Percentiles rank a stretch among this genome's conserved stretches.
phyloP scores from a whole-genome alignment of 64 coral and sea anemone genomes.

The Platygyra sinensis region DNA sequence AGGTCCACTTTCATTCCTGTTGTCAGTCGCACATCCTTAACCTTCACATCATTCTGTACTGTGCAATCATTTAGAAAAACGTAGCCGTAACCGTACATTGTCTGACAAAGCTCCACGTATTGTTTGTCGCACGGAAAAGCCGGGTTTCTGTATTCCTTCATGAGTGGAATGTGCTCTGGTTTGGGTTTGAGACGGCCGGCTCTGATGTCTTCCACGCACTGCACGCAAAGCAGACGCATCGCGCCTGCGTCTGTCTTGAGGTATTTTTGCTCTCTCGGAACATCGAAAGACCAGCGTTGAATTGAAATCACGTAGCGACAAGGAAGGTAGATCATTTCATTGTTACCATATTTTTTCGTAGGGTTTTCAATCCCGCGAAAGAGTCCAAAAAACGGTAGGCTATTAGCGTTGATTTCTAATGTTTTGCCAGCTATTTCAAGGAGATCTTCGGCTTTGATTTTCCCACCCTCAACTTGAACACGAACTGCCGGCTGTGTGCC shows the following conservation, averaged over 20 bases:
- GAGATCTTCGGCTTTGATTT: conserved; percentile 66
- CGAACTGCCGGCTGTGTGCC: conserved; percentile 79
- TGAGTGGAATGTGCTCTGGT: conserved; percentile 49
- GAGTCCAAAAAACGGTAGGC: conserved; percentile 71
- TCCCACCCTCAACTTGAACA: conserved; percentile 67
- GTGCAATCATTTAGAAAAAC: conserved; percentile 72
- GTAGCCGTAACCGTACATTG: conserved; percentile 79
- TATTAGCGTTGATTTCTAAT: conserved; percentile 64
- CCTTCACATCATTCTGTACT: conserved; percentile 74
- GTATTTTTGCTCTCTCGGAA: conserved; percentile 74
- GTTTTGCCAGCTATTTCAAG: conserved; percentile 57
- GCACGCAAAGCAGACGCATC: conserved; percentile 63
- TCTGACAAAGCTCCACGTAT: conserved; percentile 87
- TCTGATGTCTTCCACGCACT: conserved; percentile 76
- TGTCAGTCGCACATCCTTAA: conserved; percentile 75
- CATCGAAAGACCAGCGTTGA: conserved; percentile 93
- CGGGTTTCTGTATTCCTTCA: conserved; percentile 77
- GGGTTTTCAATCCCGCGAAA: conserved; percentile 86
- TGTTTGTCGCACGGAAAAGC: conserved; percentile 89
- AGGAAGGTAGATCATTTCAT: conserved; percentile 79
- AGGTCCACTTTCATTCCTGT: conserved; percentile 64
- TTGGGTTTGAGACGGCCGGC: conserved; percentile 65
- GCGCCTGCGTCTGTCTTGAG: conserved; percentile 77
- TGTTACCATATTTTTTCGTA: conserved; percentile 77
- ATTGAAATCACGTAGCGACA: conserved; percentile 82